Percentiles rank a stretch among this genome's conserved stretches.
These are phyloP conservation scores for Chaetorhynchus papuensis DNA, from an alignment of 2,113 vertebrate genomes.

Conservation along the genomic window DNA sequence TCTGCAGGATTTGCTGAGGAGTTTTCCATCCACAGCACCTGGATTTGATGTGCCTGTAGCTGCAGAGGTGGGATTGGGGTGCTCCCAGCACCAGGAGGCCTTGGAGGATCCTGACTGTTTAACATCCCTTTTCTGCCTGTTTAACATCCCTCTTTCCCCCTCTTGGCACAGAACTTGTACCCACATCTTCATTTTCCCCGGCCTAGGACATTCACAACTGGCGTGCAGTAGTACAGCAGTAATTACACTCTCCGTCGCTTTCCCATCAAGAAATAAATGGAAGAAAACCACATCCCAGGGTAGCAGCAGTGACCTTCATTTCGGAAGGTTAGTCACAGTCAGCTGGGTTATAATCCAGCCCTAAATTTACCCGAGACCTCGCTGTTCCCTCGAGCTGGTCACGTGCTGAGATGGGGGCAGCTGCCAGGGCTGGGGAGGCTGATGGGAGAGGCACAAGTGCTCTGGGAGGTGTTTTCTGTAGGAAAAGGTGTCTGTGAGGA, in stretches of 20 bases:
- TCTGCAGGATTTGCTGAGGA: neutral
- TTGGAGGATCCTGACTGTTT: neutral
- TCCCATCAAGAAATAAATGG: conserved; percentile 57
- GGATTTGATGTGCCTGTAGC: neutral
- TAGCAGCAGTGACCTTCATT: conserved; percentile 41
- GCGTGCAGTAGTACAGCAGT: neutral
- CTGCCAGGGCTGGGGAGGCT: neutral
- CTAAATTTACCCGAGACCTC: neutral
- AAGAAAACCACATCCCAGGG: conserved; percentile 20
- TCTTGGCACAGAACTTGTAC: neutral
- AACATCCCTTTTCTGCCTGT: no score
- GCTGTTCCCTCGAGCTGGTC: neutral
- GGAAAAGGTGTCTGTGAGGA: neutral
- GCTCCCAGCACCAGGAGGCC: neutral
- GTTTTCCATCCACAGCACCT: neutral
- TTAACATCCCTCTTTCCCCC: neutral
- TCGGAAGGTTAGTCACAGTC: neutral
- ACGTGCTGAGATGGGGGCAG: fast-evolving
- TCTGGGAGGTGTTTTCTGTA: neutral
- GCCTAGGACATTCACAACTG: neutral
- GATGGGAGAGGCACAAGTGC: neutral
- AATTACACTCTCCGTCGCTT: conserved; percentile 61
- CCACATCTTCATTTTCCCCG: neutral
- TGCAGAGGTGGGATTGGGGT: neutral
- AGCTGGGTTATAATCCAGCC: conserved; percentile 22